These are phyloP conservation scores for Picathartes gymnocephalus DNA, from an alignment of 2,113 vertebrate genomes.

Conservation along the genomic window DNA sequence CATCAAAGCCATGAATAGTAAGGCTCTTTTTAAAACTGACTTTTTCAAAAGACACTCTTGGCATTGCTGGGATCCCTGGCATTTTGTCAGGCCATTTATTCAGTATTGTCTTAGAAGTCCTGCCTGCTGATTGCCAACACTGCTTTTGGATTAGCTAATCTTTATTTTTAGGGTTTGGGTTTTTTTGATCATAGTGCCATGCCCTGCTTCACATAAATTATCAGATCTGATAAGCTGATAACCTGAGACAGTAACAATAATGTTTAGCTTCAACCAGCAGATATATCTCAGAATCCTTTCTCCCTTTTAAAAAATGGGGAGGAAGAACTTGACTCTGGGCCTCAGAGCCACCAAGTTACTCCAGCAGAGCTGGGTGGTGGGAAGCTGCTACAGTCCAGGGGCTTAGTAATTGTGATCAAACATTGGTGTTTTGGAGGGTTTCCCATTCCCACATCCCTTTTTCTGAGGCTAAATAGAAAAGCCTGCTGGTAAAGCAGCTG, in stretches of 20 bases:
- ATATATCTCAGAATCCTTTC: not conserved
- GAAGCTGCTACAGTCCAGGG: not conserved
- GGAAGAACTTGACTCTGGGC: not conserved
- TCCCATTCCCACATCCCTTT: not conserved
- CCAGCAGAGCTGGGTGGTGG: not conserved
- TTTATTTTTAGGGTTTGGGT: not conserved
- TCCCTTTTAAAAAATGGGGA: not conserved
- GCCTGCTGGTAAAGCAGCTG: not conserved
- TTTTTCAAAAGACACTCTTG: not conserved
- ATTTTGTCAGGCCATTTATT: not conserved
- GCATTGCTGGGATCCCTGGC: not conserved
- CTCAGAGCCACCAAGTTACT: not conserved
- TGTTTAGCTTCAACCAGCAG: not conserved
- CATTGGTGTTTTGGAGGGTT: not conserved
- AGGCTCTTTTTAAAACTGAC: not conserved
- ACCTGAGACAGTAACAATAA: not conserved
- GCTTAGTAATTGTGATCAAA: not conserved
- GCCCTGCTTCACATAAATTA: not conserved
- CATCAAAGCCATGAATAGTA: not conserved
- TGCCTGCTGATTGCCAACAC: not conserved
- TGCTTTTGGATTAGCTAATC: not conserved
- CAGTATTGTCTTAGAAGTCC: not conserved
- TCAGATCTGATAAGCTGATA: not conserved
- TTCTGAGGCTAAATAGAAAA: not conserved
- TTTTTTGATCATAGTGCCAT: not conserved